These are phyloP conservation scores for Drosophila meridiana DNA, from an alignment of 2,888 invertebrate species.

Conservation along the genomic window DNA sequence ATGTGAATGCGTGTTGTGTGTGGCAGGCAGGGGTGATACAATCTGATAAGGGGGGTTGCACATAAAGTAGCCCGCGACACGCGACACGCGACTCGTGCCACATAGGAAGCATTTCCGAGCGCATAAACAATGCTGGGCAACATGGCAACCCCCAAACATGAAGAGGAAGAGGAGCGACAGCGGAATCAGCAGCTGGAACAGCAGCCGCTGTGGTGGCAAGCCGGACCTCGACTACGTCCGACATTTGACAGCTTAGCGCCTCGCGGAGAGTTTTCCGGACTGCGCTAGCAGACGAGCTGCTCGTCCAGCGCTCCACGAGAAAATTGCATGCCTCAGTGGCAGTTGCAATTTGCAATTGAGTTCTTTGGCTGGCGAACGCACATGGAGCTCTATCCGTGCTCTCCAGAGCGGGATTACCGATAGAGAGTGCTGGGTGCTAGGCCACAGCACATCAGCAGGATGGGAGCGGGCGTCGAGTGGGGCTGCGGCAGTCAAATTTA, in stretches of 20 bases:
- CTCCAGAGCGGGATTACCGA: constrained; percentile 35
- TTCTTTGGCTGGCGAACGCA: constrained; percentile 53
- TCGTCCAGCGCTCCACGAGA: constrained; percentile 49
- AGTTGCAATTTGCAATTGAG: constrained; percentile 80
- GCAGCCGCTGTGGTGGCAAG: constrained; percentile 41
- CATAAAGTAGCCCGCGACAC: constrained; percentile 76
- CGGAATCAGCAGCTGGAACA: constrained; percentile 24
- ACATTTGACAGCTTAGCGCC: constrained; percentile 81
- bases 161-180: constrained; percentile 7
- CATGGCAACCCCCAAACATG: constrained; percentile 48
- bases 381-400: constrained; percentile 1
- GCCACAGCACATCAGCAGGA: constrained; percentile 26
- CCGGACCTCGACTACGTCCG: constrained; percentile 49
- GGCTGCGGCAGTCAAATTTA: constrained; percentile 34
- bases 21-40: constrained; percentile 4
- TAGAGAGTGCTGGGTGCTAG: constrained; percentile 31
- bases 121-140: constrained; percentile 54
- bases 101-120: constrained; percentile 10
- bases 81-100: constrained; percentile 64
- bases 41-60: constrained; percentile 15
- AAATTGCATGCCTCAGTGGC: constrained; percentile 78
- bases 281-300: neutral
- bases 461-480: constrained; percentile 44
- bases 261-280: constrained; percentile 45
- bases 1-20: neutral